Evolutionary conservation across 1,140 invertebrate genomes (phyloP), one percentile per base, ranked within the genome.

Genomic region (Aradophagus sp.): DNA sequence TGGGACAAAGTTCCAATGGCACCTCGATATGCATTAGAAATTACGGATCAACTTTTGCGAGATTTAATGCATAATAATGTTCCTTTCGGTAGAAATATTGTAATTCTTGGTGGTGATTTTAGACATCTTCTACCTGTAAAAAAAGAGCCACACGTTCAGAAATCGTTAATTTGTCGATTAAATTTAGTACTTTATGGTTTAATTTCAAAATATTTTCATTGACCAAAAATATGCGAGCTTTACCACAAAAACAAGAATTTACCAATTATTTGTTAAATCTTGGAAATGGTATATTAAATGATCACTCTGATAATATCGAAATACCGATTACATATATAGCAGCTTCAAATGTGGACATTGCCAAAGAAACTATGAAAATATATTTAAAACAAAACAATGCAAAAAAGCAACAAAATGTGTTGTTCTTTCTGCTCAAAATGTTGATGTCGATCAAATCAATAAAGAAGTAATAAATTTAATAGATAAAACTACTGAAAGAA

Each of bases 381-480:
- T 55, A 8, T 35, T 55, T 0, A 11, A 19, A 11, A 13, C 34
- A 19, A 39, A 55, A 16, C 41, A 41, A 26, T 45, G 34, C n/a
- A 13, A 29, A 26, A 35, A 39, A 39, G 11, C 39, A 27, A 27
- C 36, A 13, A 19, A 39, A 10, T 39, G 20, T 35, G 44, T 8
- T 4, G 8, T 23, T 5, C 8, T 23, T 5, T 23, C 20, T 5
- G 20, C 20, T 23, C 4, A 8, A 23, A 23, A 23, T 23, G 20
- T 23, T 23, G 20, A 23, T 8, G 20, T 23, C 4, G 8, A 23
- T 23, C 26, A 53, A 53, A 35, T 53, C 13, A 50, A 62, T 23
- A 15, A 47, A 13, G 8, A 20, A 32, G 58, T 50, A n/a, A 14
- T 42, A 1, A 8, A 61, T 1, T 26, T 61, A 23, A 39, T 62